Conservation (phyloP, 2,888 invertebrate species). For the Cephus spinipes region DNA sequence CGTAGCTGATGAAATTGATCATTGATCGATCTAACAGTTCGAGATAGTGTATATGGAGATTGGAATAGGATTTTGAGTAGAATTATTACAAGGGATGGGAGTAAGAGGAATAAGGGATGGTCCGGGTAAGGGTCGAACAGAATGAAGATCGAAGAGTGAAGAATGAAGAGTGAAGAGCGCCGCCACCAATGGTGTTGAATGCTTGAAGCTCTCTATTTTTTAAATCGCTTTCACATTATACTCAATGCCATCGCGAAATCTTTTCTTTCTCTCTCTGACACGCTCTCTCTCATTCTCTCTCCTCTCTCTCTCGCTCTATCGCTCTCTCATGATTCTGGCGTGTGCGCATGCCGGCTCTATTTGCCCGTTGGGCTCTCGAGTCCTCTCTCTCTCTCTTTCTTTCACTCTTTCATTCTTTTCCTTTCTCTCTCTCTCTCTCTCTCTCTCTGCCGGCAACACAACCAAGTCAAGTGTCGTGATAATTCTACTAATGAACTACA, state of each 20-base stretch:
- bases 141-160: constrained; percentile 5
- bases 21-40: not conserved
- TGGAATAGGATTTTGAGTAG: not conserved
- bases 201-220: not conserved
- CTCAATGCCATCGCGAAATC: constrained; percentile 54
- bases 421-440: constrained; percentile 36
- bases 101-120: not conserved
- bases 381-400: constrained; percentile 19
- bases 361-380: constrained; percentile 25
- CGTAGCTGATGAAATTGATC: not conserved
- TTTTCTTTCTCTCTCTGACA: constrained; percentile 37
- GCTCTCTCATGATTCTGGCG: constrained; percentile 50
- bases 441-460: constrained; percentile 13
- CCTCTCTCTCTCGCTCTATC: constrained; percentile 24
- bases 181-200: not conserved
- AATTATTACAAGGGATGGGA: not conserved
- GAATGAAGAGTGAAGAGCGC: constrained; percentile 8
- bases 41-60: not conserved
- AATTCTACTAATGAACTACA: constrained; percentile 61
- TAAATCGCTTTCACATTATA: constrained; percentile 46
- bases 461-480: constrained; percentile 58
- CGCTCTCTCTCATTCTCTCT: constrained; percentile 45
- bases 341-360: constrained; percentile 52
- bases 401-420: constrained; percentile 6
- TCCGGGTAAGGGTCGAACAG: not conserved